Conservation (phyloP, 2,113 vertebrate species). For the Carassius gibelio region DNA sequence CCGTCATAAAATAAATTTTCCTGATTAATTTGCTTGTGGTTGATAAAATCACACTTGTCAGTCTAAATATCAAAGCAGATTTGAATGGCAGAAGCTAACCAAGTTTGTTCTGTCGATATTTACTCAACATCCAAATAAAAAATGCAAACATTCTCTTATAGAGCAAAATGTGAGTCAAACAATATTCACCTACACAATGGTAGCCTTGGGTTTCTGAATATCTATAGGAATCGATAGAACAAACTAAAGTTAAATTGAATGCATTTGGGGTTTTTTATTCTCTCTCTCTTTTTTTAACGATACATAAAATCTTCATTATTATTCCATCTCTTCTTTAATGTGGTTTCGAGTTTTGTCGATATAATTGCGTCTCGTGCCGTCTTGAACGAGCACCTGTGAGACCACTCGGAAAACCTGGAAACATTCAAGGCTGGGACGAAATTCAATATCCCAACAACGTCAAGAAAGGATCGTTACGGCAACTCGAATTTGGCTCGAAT, state of each 20-base stretch:
- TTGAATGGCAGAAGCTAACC: neutral
- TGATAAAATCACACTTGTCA: neutral
- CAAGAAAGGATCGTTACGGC: constrained; percentile 51
- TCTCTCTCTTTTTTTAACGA: constrained; percentile 52
- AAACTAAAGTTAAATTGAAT: constrained; percentile 65
- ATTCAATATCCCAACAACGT: constrained; percentile 45
- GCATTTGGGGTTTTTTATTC: constrained; percentile 69
- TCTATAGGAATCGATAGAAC: constrained; percentile 57
- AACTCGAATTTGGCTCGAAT: constrained; percentile 54
- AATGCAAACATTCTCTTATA: constrained; percentile 12
- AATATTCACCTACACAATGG: constrained; percentile 26
- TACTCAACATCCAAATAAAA: constrained; percentile 2
- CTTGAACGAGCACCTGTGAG: constrained; percentile 62
- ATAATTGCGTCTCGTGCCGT: constrained; percentile 56
- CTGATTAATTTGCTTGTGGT: neutral
- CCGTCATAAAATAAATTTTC: neutral
- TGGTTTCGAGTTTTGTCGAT: constrained; percentile 65
- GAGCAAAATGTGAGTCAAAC: neutral
- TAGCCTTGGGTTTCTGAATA: constrained; percentile 66
- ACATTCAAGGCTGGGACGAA: constrained; percentile 65
- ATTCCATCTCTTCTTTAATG: constrained; percentile 68
- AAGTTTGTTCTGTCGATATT: neutral
- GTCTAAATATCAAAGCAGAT: neutral
- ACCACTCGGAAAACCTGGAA: constrained; percentile 50
- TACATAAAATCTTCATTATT: constrained; percentile 70